Conservation (phyloP, 2,888 invertebrate genomes). For the Aporophyla lueneburgensis region DNA sequence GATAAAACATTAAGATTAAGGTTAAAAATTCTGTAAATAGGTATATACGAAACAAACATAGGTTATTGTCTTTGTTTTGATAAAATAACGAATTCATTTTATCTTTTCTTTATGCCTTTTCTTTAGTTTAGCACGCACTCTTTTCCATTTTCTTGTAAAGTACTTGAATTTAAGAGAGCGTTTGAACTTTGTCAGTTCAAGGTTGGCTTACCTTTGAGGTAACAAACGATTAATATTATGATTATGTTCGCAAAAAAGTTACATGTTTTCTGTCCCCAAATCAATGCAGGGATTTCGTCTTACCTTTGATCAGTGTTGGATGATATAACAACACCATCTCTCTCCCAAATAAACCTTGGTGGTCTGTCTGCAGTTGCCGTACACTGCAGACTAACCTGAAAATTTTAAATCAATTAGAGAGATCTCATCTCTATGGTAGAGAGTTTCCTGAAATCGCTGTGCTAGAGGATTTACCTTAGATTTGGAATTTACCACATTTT, state of each 20-base stretch:
- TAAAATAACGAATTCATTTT: neutral
- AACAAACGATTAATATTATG: neutral
- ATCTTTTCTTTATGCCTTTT: neutral
- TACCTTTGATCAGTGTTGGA: constrained; percentile 87
- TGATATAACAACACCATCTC: constrained; percentile 85
- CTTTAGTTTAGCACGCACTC: neutral
- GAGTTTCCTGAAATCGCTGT: neutral
- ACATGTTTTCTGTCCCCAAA: neutral
- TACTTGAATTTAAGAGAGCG: neutral
- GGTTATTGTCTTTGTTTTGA: neutral
- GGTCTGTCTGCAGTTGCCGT: constrained; percentile 83
- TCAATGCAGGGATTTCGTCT: neutral
- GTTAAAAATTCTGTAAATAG: neutral
- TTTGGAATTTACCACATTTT: neutral
- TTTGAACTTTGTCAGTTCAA: neutral
- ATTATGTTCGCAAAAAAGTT: neutral
- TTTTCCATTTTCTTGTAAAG: neutral
- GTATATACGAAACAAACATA: neutral
- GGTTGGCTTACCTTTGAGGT: neutral
- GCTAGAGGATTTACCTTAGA: neutral
- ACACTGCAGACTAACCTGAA: constrained; percentile 85
- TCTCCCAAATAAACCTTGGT: constrained; percentile 86
- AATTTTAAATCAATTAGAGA: neutral
- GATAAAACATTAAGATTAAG: no score
- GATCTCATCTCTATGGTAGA: neutral